Evolutionary conservation across 2,888 invertebrate species (phyloP).

Genomic region (Ophonus ardosiacus): DNA sequence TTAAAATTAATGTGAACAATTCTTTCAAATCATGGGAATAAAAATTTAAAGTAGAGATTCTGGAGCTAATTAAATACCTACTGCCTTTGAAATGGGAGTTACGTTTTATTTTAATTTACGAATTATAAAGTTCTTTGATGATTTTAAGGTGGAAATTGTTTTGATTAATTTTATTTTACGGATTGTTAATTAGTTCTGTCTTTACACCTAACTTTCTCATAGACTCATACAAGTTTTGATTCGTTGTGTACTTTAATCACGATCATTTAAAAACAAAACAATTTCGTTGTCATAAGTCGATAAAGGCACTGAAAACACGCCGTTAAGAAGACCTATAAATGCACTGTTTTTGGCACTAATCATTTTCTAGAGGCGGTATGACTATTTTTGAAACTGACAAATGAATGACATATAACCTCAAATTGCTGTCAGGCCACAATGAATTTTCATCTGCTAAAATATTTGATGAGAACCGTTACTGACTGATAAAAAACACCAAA

Average conservation of each 20-base stretch:
- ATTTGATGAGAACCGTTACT: too few relatives aligned
- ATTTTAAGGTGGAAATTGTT: constrained; percentile 3
- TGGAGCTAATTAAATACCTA: neutral
- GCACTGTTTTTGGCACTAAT: too few relatives aligned
- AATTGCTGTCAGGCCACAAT: too few relatives aligned
- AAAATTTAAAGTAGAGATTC: neutral
- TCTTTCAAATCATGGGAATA: neutral
- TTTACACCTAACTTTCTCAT: neutral
- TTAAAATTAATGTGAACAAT: neutral
- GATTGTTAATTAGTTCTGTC: neutral
- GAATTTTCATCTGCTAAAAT: too few relatives aligned
- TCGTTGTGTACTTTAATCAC: too few relatives aligned
- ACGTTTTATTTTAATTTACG: constrained; percentile 16
- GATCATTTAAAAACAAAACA: neutral
- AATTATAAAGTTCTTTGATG: neutral
- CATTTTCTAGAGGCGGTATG: too few relatives aligned
- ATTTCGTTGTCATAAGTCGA: too few relatives aligned
- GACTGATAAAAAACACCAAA: too few relatives aligned
- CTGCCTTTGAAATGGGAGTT: neutral
- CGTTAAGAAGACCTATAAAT: too few relatives aligned
- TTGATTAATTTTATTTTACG: constrained; percentile 12
- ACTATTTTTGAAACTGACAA: too few relatives aligned
- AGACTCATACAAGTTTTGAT: neutral
- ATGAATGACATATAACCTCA: too few relatives aligned
- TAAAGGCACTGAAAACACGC: too few relatives aligned